phyloP scores from a whole-genome alignment of 2,888 invertebrate genomes.

The Matsumyia berberina region DNA sequence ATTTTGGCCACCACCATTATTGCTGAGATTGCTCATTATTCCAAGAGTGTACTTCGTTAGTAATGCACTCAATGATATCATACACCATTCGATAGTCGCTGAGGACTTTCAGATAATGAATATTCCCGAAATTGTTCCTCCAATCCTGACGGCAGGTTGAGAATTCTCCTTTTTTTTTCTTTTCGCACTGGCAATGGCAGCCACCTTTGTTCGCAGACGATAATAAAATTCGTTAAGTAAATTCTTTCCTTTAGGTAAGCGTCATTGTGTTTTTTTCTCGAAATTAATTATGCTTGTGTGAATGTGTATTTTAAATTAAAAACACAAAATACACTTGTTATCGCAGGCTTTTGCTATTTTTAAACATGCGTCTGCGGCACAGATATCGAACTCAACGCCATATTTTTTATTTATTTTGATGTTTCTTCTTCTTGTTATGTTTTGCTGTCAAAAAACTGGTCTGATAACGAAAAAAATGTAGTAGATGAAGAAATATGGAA shows the following conservation, averaged over 20 bases:
- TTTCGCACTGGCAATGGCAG: constrained; percentile 59
- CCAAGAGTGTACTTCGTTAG: constrained; percentile 83
- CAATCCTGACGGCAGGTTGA: background rate
- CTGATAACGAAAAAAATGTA: constrained; percentile 44
- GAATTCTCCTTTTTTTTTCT: background rate
- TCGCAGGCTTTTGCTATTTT: constrained; percentile 47
- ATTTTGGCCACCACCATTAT: constrained; percentile 80
- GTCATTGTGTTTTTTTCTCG: constrained; percentile 49
- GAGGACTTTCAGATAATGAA: constrained; percentile 47
- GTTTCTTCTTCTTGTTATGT: constrained; percentile 31
- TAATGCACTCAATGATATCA: constrained; percentile 84
- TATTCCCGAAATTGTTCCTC: constrained; percentile 15
- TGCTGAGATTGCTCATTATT: constrained; percentile 83
- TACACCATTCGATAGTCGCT: constrained; percentile 79
- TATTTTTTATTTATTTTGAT: constrained; percentile 70
- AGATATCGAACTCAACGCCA: constrained; percentile 61
- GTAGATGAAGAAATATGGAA: constrained; percentile 33
- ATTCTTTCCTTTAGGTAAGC: constrained; percentile 17
- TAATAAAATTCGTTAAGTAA: background rate
- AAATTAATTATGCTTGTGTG: constrained; percentile 8
- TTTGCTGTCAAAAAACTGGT: constrained; percentile 46
- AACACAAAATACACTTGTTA: constrained; percentile 45
- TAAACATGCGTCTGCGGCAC: constrained; percentile 66
- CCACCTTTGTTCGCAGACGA: constrained; percentile 54
- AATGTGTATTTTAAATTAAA: constrained; percentile 40